Base-by-base conservation (phyloP, 1,140 invertebrate genomes). In the Pteromalus puparum region DNA sequence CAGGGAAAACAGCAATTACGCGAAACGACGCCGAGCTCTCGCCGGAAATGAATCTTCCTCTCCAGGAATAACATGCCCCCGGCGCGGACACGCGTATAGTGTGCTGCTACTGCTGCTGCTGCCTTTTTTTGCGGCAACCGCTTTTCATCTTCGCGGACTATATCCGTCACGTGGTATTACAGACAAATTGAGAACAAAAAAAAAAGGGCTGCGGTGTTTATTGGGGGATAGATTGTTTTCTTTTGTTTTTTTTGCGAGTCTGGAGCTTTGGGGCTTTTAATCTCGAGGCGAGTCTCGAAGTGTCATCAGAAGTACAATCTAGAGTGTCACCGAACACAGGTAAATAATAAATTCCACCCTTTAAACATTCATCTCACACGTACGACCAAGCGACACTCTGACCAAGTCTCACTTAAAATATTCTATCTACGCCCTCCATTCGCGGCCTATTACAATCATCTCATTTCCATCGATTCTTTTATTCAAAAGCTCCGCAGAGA, bases 1-100 rank as follows among this genome's bases (percentile, higher is more conserved):
- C 83, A 87, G 83, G 87, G 85, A 89, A 89, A 89, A 88, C 86
- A 87, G 88, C 86, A 89, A 88, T 89, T 89, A 88, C 84, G 87
- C 82, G 86, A 88, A 87, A 87, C 86, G 88, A 77, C 53, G 70
- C 2, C 30, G 70, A 78, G 72, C 53, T 83, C 46, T 61, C 82
- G 46, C 84, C 86, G 87, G 86, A 88, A 88, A 87, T 84, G 72
- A 86, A 88, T 89, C 86, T 84, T 88, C 88, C 72, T 86, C 82
- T 78, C 38, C 24, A 87, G 84, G 85, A 86, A 88, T 85, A 88
- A 88, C 87, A 81, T 30, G 67, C 80, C 42, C 65, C 72, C 81
- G 70, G 74, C 70, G 46, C 48, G 18, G 24, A 24, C 28, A 24
- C 48, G 24, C 53, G 18, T 61, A 53, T 53, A 61, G 48, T 13